Conservation (phyloP, 92 coral and sea anemone genomes). For the Umimayanthus chanpuru region DNA sequence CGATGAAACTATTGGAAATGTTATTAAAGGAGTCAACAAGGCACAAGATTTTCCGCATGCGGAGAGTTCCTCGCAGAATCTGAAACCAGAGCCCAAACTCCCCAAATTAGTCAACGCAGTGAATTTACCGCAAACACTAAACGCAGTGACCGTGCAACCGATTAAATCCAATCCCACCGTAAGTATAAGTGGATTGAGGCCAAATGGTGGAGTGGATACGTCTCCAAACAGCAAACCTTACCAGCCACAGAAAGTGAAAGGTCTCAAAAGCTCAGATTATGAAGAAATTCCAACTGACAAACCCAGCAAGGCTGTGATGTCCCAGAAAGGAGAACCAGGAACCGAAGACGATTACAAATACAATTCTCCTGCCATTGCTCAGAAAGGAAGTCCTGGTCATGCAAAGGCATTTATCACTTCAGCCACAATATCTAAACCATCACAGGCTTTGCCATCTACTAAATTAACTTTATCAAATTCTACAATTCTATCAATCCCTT, state of each 20-base stretch:
- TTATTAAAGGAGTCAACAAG: neutral
- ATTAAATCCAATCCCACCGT: neutral
- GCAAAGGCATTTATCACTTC: neutral
- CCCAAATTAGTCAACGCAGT: neutral
- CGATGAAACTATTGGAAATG: neutral
- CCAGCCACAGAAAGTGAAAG: constrained; percentile 9
- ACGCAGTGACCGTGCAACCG: neutral
- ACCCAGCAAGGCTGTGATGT: constrained; percentile 11
- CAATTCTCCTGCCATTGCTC: neutral
- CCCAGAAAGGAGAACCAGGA: neutral
- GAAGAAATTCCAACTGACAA: constrained; percentile 22
- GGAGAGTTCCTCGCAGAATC: neutral
- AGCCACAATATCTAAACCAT: neutral
- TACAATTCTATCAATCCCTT: neutral
- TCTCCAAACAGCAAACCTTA: neutral
- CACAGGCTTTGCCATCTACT: neutral
- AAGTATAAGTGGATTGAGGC: neutral
- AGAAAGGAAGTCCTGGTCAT: neutral
- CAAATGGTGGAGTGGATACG: neutral
- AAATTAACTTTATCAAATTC: neutral
- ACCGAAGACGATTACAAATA: constrained; percentile 13
- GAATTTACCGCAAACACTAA: neutral
- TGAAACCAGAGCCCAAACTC: neutral
- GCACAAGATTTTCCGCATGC: neutral
- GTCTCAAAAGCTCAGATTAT: constrained; percentile 14